Conservation (phyloP, 2,888 invertebrate species). For the Epistrophella euchroma region DNA sequence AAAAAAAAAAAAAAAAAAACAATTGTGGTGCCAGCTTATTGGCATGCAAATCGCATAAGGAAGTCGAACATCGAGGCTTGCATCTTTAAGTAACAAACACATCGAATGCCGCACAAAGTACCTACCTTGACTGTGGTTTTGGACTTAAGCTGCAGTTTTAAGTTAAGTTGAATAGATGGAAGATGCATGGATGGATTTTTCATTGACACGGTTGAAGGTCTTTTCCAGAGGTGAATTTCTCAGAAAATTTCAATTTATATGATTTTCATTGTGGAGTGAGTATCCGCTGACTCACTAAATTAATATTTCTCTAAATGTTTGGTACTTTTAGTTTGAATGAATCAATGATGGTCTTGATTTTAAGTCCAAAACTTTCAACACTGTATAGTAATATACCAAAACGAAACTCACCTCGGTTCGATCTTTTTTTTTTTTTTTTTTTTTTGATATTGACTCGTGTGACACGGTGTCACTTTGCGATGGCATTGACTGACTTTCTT, state of each 20-base stretch:
- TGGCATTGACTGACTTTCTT: conserved; percentile 71
- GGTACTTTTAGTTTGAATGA: conserved; percentile 8
- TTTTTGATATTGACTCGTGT: conserved; percentile 27
- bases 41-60: conserved; percentile 71
- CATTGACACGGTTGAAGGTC: conserved; percentile 36
- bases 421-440: conserved; percentile 1
- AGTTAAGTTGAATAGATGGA: conserved; percentile 44
- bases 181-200: conserved; percentile 33
- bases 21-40: conserved; percentile 38
- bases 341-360: conserved; percentile 39
- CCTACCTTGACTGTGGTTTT: conserved; percentile 68
- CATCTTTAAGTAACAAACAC: conserved; percentile 51
- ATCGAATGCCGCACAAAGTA: background rate
- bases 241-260: background rate
- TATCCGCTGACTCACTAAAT: conserved; percentile 6
- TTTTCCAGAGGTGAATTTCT: conserved; percentile 15
- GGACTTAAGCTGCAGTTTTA: conserved; percentile 25
- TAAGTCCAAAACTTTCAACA: conserved; percentile 24
- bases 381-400: conserved; percentile 32
- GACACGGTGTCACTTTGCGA: conserved; percentile 40
- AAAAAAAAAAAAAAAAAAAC: conserved; percentile 9
- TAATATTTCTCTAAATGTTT: background rate
- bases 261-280: background rate
- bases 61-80: conserved; percentile 64
- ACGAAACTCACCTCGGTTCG: conserved; percentile 61